Conservation (phyloP, 1,140 invertebrate species). For the Ceratitis capitata region DNA sequence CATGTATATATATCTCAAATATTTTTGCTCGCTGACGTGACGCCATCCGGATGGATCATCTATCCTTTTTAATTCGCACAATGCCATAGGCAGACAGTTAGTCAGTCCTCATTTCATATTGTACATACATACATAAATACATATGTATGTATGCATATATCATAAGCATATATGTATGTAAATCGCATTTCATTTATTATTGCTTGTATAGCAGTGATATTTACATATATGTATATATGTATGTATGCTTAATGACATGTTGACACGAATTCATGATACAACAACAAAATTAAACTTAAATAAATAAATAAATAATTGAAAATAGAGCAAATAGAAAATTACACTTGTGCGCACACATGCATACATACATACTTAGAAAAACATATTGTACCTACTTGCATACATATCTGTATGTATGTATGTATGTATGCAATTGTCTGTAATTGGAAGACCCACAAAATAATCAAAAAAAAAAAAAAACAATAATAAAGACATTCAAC, state of each 20-base stretch:
- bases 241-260: slow-evolving; percentile 16
- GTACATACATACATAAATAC: neutral
- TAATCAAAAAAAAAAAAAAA: neutral
- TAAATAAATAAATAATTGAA: slow-evolving; percentile 2
- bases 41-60: no score
- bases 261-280: slow-evolving; percentile 34
- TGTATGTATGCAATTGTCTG: neutral
- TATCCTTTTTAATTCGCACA: no score
- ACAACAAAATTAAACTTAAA: neutral
- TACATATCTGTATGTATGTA: neutral
- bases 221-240: no score
- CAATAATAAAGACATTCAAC: neutral
- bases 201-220: neutral
- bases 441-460: slow-evolving; percentile 18
- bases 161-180: no score
- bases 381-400: no score
- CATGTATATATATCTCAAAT: no score
- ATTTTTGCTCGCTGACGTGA: no score
- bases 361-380: no score
- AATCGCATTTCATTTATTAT: neutral
- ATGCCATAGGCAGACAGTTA: no score
- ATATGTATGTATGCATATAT: neutral
- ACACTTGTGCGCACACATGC: neutral
- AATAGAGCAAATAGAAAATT: neutral
- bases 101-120: no score